Evolutionary conservation across 2,113 vertebrate genomes (phyloP).

Genomic region (Chionis minor): DNA sequence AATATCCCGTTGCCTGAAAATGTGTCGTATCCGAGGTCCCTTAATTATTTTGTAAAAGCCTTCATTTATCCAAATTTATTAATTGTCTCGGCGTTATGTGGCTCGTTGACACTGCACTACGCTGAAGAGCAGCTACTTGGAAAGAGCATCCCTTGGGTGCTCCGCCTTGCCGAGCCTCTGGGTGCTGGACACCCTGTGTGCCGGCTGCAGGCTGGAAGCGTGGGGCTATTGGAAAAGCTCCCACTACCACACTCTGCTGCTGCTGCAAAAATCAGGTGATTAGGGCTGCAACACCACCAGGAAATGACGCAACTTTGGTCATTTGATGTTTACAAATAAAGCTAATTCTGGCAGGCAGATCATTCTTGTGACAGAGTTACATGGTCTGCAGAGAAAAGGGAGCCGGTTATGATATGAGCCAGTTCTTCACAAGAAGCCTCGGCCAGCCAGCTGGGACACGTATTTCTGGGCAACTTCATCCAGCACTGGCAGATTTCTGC

Average conservation of each 20-base stretch:
- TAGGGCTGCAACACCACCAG: no score
- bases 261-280: no score
- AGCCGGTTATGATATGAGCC: background rate
- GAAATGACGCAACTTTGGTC: background rate
- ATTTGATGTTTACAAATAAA: background rate
- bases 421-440: background rate
- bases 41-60: background rate
- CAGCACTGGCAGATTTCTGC: background rate
- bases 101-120: background rate
- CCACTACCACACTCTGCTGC: no score
- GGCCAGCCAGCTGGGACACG: background rate
- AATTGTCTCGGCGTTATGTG: background rate
- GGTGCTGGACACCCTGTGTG: background rate
- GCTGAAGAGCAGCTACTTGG: fast-evolving
- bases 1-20: background rate
- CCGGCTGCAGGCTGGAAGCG: no score
- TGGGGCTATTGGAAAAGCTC: no score
- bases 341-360: background rate
- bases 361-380: background rate
- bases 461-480: background rate
- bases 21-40: background rate
- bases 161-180: background rate
- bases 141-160: background rate
- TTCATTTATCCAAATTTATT: background rate
- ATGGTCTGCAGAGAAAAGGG: background rate